A percentile compares a stretch with the other conserved stretches of the same genome.
phyloP scores from a whole-genome alignment of 2,888 invertebrate genomes.

The Tenodera sinensis region DNA sequence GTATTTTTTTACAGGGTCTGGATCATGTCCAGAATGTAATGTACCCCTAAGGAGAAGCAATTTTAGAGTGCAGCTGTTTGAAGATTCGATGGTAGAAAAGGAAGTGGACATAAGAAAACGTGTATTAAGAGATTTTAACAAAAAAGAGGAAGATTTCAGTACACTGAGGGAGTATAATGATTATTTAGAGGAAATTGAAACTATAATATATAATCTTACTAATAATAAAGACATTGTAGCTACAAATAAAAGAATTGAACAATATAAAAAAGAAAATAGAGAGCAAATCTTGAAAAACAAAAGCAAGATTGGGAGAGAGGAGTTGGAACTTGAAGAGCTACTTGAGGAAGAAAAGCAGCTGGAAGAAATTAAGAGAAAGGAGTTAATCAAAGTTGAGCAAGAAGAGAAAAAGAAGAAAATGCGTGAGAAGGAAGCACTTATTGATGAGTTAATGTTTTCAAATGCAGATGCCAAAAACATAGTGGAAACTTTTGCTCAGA shows the following conservation, averaged over 20 bases:
- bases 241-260: constrained; percentile 86
- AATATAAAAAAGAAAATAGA: constrained; percentile 86
- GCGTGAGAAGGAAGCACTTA: constrained; percentile 83
- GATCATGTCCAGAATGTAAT: constrained; percentile 91
- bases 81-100: constrained; percentile 94
- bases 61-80: constrained; percentile 92
- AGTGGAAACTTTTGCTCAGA: constrained; percentile 73
- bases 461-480: constrained; percentile 87
- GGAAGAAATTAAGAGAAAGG: constrained; percentile 68
- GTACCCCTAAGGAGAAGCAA: constrained; percentile 83
- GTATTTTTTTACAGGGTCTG: constrained; percentile 64
- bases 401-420: constrained; percentile 78
- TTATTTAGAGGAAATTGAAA: constrained; percentile 93
- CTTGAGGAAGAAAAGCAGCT: constrained; percentile 76
- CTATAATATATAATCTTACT: constrained; percentile 83
- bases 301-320: constrained; percentile 70
- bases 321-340: constrained; percentile 81
- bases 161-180: constrained; percentile 85
- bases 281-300: constrained; percentile 80
- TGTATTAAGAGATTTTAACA: constrained; percentile 87
- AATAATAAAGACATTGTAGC: constrained; percentile 85
- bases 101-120: constrained; percentile 92
- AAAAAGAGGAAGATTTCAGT: constrained; percentile 90
- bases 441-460: constrained; percentile 93
- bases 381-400: constrained; percentile 62